Evolutionary conservation across 2,888 invertebrate genomes (phyloP).

Genomic region (Nomada lathburiana): DNA sequence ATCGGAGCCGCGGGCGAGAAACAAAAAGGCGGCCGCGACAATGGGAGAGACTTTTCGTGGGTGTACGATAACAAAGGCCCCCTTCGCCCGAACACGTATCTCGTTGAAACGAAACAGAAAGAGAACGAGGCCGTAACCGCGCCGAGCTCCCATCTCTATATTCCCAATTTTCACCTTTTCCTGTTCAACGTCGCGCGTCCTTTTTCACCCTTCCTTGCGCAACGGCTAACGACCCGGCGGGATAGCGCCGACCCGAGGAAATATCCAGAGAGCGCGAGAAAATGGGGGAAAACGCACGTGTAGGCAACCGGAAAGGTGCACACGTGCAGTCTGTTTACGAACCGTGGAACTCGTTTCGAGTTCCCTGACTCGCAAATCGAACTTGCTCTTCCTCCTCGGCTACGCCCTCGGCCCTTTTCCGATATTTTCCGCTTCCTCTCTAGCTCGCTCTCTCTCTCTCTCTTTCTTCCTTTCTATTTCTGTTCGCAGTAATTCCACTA

Average conservation of each 20-base stretch:
- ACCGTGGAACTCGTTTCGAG: conserved; percentile 55
- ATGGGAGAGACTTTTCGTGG: conserved; percentile 51
- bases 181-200: not conserved
- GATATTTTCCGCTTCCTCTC: not conserved
- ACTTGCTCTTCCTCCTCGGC: not conserved
- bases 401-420: not conserved
- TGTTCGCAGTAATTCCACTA: conserved; percentile 3
- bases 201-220: conserved; percentile 60
- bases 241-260: conserved; percentile 53
- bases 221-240: conserved; percentile 65
- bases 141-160: not conserved
- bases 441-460: conserved; percentile 2
- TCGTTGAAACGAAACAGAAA: conserved; percentile 35
- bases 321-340: conserved; percentile 70
- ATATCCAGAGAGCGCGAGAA: conserved; percentile 28
- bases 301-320: conserved; percentile 43
- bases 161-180: conserved; percentile 17
- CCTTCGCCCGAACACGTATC: conserved; percentile 36
- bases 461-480: not conserved
- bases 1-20: conserved; percentile 39
- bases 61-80: conserved; percentile 62
- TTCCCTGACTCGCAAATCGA: conserved; percentile 74
- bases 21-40: conserved; percentile 57
- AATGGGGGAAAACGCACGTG: conserved; percentile 41
- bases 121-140: conserved; percentile 38